Evolutionary conservation across 2,888 invertebrate species (phyloP), one percentile per base, ranked within the genome.

Genomic region (Macrophya annulata): DNA sequence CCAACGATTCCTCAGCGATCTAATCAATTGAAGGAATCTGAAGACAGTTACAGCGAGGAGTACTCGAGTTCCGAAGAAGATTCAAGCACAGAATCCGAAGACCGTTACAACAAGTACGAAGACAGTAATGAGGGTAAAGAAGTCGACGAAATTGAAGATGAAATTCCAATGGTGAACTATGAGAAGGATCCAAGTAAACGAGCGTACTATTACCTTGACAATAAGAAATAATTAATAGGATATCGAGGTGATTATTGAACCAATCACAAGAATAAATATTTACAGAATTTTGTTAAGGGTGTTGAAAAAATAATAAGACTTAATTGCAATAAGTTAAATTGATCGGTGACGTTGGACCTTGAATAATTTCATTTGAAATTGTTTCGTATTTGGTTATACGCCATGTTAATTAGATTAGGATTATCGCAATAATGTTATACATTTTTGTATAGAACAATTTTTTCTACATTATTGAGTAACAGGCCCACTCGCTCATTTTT

Each of bases 121-220:
- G 55, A 25, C 40, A 65, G 21, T 8, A 71, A 71, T 17, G 65
- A 51, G 72, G 31, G 48, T 68, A n/a, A 45, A 25, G 82, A 82
- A 12, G 85, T 81, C n/a, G 86, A 87, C 12, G 79, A 87, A 71
- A 10, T 40, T 59, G 85, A 81, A 25, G 65, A 85, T 15, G 51
- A 79, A 45, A 25, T 31, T 17, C 6, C 74, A 72, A 72, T 65
- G 17, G 21, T 51, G 43, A 86, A 86, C 74, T 87, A 88, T n/a
- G 86, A 87, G 51, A 89, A 90, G 71, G 85, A 90, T 87, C 89
- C 90, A 1, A 86, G 86, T 48, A 71, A 82, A 31, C 89, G 89
- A 71, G 82, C 88, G 17, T 91, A 89, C 76, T 90, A 89, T 86
- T 91, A 90, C 84, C 85, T 90, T 43, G 89, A 90, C n/a, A 15